These are phyloP conservation scores for Drepana arcuata DNA, from an alignment of 1,140 invertebrate species.

Conservation along the genomic window DNA sequence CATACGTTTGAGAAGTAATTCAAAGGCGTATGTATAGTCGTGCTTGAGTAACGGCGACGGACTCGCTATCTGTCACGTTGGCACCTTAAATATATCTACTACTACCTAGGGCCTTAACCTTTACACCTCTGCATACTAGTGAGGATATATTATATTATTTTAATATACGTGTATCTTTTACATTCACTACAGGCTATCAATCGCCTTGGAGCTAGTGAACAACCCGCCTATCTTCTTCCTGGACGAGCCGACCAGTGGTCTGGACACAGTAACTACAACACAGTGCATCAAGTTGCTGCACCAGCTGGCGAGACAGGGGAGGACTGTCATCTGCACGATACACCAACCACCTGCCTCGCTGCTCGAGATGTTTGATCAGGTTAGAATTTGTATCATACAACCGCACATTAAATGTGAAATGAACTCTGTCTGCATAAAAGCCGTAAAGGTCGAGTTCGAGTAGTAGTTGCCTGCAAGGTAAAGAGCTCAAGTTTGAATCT, in stretches of 20 bases:
- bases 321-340: conserved; percentile 86
- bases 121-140: not conserved
- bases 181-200: conserved; percentile 77
- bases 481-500: too few species aligned
- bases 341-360: conserved; percentile 87
- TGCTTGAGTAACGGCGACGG: too few species aligned
- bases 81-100: too few species aligned
- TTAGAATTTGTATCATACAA: conserved; percentile 46
- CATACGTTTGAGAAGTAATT: too few species aligned
- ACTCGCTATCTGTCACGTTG: too few species aligned
- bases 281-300: conserved; percentile 85
- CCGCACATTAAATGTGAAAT: too few species aligned
- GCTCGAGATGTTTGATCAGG: conserved; percentile 89
- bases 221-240: conserved; percentile 84
- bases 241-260: conserved; percentile 83
- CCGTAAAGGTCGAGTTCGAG: too few species aligned
- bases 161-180: not conserved
- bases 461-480: too few species aligned
- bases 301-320: conserved; percentile 76
- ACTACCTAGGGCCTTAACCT: too few species aligned
- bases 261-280: conserved; percentile 89
- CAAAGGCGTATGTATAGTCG: too few species aligned
- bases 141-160: conserved; percentile 1
- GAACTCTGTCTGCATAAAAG: too few species aligned
- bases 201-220: conserved; percentile 88